Conservation (phyloP, 2,888 invertebrate genomes). For the Myopa testacea region DNA sequence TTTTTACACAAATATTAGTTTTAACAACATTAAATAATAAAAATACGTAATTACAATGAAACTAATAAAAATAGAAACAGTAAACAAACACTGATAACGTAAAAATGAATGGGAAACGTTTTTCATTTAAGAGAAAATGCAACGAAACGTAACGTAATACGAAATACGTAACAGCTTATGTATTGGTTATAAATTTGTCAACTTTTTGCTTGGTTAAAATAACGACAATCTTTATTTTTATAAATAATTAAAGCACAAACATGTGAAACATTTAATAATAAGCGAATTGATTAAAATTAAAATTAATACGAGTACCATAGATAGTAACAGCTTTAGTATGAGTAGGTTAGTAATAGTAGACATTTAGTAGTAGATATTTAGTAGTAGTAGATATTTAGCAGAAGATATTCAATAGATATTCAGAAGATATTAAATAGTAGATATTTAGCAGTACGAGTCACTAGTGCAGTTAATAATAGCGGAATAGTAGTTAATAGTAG, state of each 20-base stretch:
- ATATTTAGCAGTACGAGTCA: conserved; percentile 22
- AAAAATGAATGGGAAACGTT: background rate
- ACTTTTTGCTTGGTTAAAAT: too few species aligned
- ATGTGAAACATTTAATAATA: background rate
- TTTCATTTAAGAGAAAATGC: background rate
- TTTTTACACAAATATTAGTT: too few species aligned
- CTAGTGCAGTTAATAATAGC: conserved; percentile 34
- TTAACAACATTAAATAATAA: background rate
- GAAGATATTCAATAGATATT: conserved; percentile 26
- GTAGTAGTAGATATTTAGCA: conserved; percentile 28
- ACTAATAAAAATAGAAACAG: background rate
- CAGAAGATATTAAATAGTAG: conserved; percentile 24
- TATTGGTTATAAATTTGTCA: too few species aligned
- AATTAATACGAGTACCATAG: background rate
- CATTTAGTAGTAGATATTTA: conserved; percentile 35
- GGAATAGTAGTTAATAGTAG: conserved; percentile 49
- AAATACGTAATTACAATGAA: conserved; percentile 8
- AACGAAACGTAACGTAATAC: conserved; percentile 18
- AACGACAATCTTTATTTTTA: too few species aligned
- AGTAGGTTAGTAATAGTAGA: conserved; percentile 30
- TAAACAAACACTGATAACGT: background rate
- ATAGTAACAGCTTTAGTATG: background rate
- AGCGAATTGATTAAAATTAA: background rate
- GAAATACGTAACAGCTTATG: conserved; percentile 2
- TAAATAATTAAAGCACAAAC: too few species aligned